Percentiles rank a stretch among this genome's conserved stretches.
These are phyloP conservation scores for Spodoptera frugiperda DNA, from an alignment of 1,140 invertebrate species.

Conservation along the genomic window DNA sequence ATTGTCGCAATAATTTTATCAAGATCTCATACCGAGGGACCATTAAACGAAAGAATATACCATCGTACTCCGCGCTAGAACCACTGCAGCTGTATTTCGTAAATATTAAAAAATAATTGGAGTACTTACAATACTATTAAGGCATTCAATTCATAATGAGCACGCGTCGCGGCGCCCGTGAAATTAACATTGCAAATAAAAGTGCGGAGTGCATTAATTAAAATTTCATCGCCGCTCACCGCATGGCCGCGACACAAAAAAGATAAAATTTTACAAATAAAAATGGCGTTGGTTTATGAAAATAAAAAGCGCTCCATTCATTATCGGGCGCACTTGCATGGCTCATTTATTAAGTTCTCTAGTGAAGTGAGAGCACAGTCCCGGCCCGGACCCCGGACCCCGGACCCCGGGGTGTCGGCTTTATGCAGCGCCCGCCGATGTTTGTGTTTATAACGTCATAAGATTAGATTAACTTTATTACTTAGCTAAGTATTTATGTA, in stretches of 20 bases:
- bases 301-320: slow-evolving; percentile 48
- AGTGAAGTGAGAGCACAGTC: slow-evolving; percentile 6
- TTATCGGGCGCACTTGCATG: slow-evolving; percentile 45
- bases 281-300: slow-evolving; percentile 41
- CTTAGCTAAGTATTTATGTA: neutral
- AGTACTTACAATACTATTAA: no score
- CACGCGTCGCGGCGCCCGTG: no score
- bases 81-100: no score
- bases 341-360: slow-evolving; percentile 47
- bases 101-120: no score
- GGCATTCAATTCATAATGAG: no score
- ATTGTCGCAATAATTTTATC: slow-evolving; percentile 28
- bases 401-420: neutral
- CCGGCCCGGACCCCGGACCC: neutral
- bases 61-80: neutral
- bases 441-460: neutral
- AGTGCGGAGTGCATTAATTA: neutral
- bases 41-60: neutral
- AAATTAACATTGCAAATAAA: no score
- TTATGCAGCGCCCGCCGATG: neutral
- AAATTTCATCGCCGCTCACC: neutral
- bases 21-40: neutral
- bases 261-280: slow-evolving; percentile 40
- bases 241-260: slow-evolving; percentile 25
- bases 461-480: no score